phyloP scores from a whole-genome alignment of 2,888 invertebrate genomes.

The Eristalinus sepulchralis region DNA sequence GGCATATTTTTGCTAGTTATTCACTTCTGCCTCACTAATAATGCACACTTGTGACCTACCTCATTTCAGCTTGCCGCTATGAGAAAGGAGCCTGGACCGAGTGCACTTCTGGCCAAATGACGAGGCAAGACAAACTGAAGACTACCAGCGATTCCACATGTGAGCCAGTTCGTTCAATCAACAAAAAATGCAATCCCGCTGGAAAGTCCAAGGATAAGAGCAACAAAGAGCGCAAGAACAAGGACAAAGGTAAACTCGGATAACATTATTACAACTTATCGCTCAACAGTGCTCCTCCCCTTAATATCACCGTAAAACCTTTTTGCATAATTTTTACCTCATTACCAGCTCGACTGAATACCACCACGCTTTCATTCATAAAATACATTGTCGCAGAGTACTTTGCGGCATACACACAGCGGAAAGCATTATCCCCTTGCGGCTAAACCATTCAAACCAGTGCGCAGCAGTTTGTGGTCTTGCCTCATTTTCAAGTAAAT shows the following conservation, averaged over 20 bases:
- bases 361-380: constrained; percentile 6
- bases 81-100: constrained; percentile 94
- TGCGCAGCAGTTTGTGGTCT: constrained; percentile 62
- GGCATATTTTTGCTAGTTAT: too few relatives aligned
- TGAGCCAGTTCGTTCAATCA: constrained; percentile 89
- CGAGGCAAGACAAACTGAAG: constrained; percentile 90
- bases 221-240: constrained; percentile 79
- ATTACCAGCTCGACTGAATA: constrained; percentile 41
- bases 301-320: not conserved
- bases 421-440: constrained; percentile 16
- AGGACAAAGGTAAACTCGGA: constrained; percentile 82
- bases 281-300: not conserved
- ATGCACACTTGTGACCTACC: not conserved
- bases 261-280: not conserved
- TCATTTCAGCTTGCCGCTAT: constrained; percentile 89
- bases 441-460: constrained; percentile 38
- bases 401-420: constrained; percentile 6
- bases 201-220: constrained; percentile 77
- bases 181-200: constrained; percentile 91
- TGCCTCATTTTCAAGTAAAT: constrained; percentile 56
- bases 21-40: too few relatives aligned
- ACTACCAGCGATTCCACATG: constrained; percentile 89
- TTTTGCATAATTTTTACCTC: constrained; percentile 57
- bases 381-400: constrained; percentile 24
- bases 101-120: constrained; percentile 90